Evolutionary conservation across 2,113 vertebrate genomes (phyloP), one percentile per base, ranked within the genome.

Genomic region (Sorex araneus): DNA sequence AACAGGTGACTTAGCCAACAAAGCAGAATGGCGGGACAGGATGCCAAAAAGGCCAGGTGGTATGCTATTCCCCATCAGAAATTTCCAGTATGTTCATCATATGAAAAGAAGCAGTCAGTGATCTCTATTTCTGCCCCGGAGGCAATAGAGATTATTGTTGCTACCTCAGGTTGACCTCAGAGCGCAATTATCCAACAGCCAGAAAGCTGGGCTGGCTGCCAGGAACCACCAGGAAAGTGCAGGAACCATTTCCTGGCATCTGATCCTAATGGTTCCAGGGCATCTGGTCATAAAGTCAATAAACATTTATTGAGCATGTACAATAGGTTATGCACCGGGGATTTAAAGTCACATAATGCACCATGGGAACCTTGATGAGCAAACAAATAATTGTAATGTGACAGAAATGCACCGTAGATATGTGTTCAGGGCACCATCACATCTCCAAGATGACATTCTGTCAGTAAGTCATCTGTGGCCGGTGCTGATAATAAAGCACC

Each of bases 261-360:
- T 67, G 74, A 94, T 27, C 92, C 69, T 79, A 79, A 93, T 30
- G 71, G 91, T 87, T 90, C 82, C 71, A 75, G 43, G 80, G 64
- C 91, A 95, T 92, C 36, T 95, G 75, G 67, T 95, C 83, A 86
- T 86, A 54, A 93, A 91, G 67, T 88, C 66, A 75, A 88, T 92
- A 82, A 93, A 75, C 84, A 77, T 92, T 94, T 92, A 90, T 93
- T 79, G 86, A 82, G 28, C 43, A 67, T 12, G 32, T 85, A 76
- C 82, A 92, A 40, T 75, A 60, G 71, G 66, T 45, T 43, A 69
- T 70, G 15, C 73, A 84, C 66, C 19, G 16, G 34, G 23, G 47
- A 90, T 45, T 19, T 66, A 60, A 91, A 84, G 40, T 87, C 71
- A 70, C 32, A 43, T 4, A 28, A 30, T 40, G 74, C 23, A 36